Evolutionary conservation across 2,888 invertebrate genomes (phyloP), one percentile per base, ranked within the genome.

Genomic region (Pherbina coryleti): DNA sequence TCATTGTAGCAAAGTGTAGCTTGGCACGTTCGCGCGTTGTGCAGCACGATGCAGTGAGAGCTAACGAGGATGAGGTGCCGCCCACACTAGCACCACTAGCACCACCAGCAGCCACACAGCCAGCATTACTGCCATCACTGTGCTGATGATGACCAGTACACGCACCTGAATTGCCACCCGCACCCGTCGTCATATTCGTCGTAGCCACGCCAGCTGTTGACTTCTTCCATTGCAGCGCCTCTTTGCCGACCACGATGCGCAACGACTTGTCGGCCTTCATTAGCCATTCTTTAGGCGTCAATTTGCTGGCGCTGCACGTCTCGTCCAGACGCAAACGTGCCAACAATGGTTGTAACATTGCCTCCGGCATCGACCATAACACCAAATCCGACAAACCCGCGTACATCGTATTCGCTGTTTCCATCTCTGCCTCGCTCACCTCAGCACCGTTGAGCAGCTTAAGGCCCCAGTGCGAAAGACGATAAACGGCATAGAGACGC

Each of bases 401-500:
- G 85, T 94, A 96, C 82, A 94, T 93, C 83, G 90, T 90, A 86
- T 95, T 94, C 9, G 96, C 94, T 11, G 90, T 85, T 84, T 92
- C 92, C 72, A 95, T 91, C 85, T 95, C 95, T 75, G 93, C 92
- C 37, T 94, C 93, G 3, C 92, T 92, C n/a, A 96, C 91, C 93
- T 95, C 89, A 78, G 85, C 86, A 1, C 85, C 86, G 78, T 89
- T 89, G 34, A 97, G 93, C 83, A 91, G 91, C 86, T 93, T 94
- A 22, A 97, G 91, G 0, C 97, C 97, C 97, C 97, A 97, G 88
- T 97, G 97, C 11, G 95, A 94, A 11, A 97, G 91, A 81, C 97
- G 91, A 87, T 95, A 97, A 79, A 96, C 92, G 5, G 96, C 95
- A 86, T 97, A 97, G 80, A 92, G 92, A 79, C 93, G 92, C 97